phyloP scores from a whole-genome alignment of 2,888 invertebrate genomes.

The Punctoribates punctum region DNA sequence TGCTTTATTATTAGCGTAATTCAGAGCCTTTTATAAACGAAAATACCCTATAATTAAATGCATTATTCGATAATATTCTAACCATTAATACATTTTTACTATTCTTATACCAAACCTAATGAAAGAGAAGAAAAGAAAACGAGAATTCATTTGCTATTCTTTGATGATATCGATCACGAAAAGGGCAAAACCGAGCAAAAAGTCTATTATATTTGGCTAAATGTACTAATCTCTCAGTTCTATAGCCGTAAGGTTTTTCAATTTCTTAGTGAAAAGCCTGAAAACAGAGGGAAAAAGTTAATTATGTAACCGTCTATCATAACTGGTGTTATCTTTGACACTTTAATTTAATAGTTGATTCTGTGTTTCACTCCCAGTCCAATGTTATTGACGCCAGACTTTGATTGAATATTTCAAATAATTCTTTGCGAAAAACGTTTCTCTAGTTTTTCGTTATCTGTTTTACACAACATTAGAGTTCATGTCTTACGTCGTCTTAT shows the following conservation, averaged over 20 bases:
- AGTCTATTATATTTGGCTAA: not conserved
- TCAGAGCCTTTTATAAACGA: constrained; percentile 1
- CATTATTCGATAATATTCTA: constrained; percentile 17
- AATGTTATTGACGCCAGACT: not conserved
- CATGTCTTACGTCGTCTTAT: not conserved
- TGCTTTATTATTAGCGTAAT: constrained; percentile 16
- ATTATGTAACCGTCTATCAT: constrained; percentile 23
- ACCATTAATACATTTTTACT: constrained; percentile 6
- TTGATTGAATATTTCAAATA: not conserved
- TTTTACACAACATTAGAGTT: not conserved
- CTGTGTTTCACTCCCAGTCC: constrained; percentile 4
- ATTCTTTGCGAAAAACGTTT: not conserved
- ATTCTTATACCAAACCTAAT: not conserved
- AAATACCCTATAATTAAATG: constrained; percentile 24
- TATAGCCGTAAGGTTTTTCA: constrained; percentile 16
- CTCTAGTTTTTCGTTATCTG: not conserved
- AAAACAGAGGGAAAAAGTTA: constrained; percentile 28
- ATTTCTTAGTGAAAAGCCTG: not conserved
- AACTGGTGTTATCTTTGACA: constrained; percentile 29
- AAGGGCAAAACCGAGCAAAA: not conserved
- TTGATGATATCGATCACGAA: not conserved
- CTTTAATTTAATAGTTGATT: constrained; percentile 21
- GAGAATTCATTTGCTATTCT: not conserved
- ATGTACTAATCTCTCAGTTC: not conserved
- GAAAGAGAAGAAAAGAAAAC: not conserved